Conservation (phyloP, 2,888 invertebrate genomes). For the Cyclophora punctaria region DNA sequence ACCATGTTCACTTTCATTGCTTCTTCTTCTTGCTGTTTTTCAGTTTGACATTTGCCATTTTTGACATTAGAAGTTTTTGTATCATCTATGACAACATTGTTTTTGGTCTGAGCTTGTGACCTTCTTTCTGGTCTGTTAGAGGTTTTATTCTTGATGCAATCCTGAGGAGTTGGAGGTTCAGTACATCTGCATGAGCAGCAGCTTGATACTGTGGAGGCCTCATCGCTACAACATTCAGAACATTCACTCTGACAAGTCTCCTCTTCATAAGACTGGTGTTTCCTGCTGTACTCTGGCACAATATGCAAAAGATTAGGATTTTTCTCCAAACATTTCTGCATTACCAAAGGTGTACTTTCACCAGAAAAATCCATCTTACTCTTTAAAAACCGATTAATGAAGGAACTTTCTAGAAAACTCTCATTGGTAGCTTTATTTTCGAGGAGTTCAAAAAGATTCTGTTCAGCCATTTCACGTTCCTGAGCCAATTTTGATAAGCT, state of each 20-base stretch:
- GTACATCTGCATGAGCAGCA: slow-evolving; percentile 60
- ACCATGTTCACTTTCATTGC: slow-evolving; percentile 51
- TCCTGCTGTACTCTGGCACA: slow-evolving; percentile 33
- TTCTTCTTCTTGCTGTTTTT: slow-evolving; percentile 43
- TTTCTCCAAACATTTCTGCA: slow-evolving; percentile 53
- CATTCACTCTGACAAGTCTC: slow-evolving; percentile 47
- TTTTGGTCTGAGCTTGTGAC: slow-evolving; percentile 39
- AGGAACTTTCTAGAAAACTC: slow-evolving; percentile 82
- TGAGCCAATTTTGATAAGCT: slow-evolving; percentile 35
- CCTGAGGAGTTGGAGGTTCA: slow-evolving; percentile 27
- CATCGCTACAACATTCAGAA: slow-evolving; percentile 50
- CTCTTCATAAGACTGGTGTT: slow-evolving; percentile 40
- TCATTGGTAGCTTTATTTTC: slow-evolving; percentile 83
- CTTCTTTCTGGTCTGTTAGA: slow-evolving; percentile 28
- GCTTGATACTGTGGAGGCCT: slow-evolving; percentile 46
- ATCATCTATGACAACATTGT: slow-evolving; percentile 22
- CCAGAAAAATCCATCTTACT: slow-evolving; percentile 52
- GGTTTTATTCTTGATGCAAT: slow-evolving; percentile 15
- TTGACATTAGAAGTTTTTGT: not conserved
- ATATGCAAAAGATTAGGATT: slow-evolving; percentile 54
- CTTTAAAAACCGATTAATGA: slow-evolving; percentile 71
- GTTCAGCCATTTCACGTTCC: slow-evolving; percentile 75
- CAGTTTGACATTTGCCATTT: slow-evolving; percentile 29
- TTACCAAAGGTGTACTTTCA: slow-evolving; percentile 57
- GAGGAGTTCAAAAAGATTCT: slow-evolving; percentile 84